A percentile compares a stretch with the other conserved stretches of the same genome.
Conservation (phyloP, 1,140 invertebrate species). For the Listronotus bonariensis region DNA sequence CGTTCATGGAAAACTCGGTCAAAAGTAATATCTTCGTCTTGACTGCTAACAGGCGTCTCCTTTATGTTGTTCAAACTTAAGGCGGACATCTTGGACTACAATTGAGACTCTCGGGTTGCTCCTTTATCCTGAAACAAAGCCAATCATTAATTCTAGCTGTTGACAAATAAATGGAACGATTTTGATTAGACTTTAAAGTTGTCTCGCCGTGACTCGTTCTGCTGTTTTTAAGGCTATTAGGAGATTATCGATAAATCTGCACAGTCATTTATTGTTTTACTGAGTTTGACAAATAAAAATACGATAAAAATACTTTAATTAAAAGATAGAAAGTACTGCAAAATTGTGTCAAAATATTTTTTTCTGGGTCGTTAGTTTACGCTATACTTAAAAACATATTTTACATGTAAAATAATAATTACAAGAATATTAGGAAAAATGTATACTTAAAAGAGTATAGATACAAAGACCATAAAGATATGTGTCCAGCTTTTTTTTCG, state of each 20-base stretch:
- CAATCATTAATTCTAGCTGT: conserved; percentile 30
- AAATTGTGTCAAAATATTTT: too few species aligned
- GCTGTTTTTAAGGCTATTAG: background rate
- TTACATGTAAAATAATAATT: too few species aligned
- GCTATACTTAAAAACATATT: too few species aligned
- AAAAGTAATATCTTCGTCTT: conserved; percentile 28
- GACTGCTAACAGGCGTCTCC: conserved; percentile 16
- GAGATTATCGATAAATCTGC: too few species aligned
- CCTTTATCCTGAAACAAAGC: conserved; percentile 38
- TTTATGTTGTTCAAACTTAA: conserved; percentile 14
- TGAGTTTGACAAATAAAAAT: too few species aligned
- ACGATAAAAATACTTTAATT: too few species aligned
- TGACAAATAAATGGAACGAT: conserved; percentile 22
- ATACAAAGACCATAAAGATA: too few species aligned
- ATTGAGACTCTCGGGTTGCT: conserved; percentile 20
- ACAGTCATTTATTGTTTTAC: background rate
- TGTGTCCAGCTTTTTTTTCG: too few species aligned
- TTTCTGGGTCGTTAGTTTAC: too few species aligned
- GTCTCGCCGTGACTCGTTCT: background rate
- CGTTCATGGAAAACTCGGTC: conserved; percentile 26
- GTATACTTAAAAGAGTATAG: too few species aligned
- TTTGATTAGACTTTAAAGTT: conserved; percentile 25
- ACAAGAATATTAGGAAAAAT: too few species aligned
- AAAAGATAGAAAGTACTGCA: too few species aligned
- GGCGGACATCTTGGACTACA: conserved; percentile 33